A percentile compares a stretch with the other conserved stretches of the same genome.
These are phyloP conservation scores for Scomberomorus guttatus DNA, from an alignment of 2,797 vertebrate species.

Conservation along the genomic window DNA sequence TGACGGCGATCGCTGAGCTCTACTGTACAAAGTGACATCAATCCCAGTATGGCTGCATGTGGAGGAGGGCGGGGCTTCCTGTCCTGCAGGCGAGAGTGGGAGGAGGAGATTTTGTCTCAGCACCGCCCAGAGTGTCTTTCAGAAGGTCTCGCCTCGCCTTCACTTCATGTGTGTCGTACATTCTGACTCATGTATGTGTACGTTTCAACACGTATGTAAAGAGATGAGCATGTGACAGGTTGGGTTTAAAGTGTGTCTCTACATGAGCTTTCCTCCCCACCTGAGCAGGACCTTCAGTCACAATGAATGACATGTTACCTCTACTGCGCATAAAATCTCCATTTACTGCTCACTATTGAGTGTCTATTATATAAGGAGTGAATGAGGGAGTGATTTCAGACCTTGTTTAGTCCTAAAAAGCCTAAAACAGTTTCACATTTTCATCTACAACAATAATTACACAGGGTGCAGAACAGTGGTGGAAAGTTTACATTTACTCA, in stretches of 20 bases:
- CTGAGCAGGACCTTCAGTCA: constrained; percentile 28
- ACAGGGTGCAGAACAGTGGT: no score
- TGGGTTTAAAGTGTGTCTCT: background rate
- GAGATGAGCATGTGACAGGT: constrained; percentile 4
- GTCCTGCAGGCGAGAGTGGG: constrained; percentile 44
- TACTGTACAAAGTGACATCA: constrained; percentile 75
- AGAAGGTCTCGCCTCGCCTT: constrained; percentile 7
- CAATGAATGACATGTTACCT: background rate
- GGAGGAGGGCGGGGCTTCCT: constrained; percentile 40
- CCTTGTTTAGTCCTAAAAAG: no score
- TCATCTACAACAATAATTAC: background rate
- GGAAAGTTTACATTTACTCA: background rate
- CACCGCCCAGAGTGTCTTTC: constrained; percentile 12
- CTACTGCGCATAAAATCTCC: background rate
- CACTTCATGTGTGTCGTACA: constrained; percentile 41
- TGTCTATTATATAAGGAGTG: no score
- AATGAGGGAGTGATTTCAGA: no score
- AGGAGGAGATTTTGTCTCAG: background rate
- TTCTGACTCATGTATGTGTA: constrained; percentile 32
- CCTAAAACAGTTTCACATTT: background rate
- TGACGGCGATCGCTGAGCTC: constrained; percentile 15
- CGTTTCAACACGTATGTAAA: constrained; percentile 24
- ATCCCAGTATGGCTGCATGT: constrained; percentile 61
- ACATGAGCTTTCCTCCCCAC: constrained; percentile 13
- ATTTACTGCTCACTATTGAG: no score